Conservation (phyloP, 1,140 invertebrate genomes). For the Sinonovacula constricta region DNA sequence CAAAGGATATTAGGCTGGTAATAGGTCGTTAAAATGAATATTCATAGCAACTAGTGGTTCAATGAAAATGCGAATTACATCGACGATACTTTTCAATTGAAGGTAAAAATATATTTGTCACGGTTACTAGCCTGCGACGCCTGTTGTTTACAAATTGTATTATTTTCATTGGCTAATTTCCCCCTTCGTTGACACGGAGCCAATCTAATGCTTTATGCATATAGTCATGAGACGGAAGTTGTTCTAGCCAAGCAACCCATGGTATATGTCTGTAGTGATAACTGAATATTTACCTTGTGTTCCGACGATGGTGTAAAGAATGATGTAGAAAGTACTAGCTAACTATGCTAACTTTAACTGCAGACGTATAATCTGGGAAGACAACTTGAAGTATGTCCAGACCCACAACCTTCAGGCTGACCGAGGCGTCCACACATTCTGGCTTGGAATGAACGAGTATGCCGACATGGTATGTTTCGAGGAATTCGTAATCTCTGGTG, state of each 20-base stretch:
- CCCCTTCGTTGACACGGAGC: too few relatives aligned
- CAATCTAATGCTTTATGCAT: too few relatives aligned
- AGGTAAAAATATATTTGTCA: neutral
- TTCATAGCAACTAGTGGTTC: too few relatives aligned
- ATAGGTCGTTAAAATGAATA: neutral
- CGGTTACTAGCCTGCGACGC: neutral
- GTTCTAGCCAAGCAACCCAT: too few relatives aligned
- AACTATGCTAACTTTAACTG: neutral
- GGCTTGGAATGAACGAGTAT: constrained; percentile 74
- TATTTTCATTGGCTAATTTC: neutral
- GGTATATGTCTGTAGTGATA: too few relatives aligned
- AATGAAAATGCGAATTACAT: too few relatives aligned
- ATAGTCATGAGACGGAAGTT: too few relatives aligned
- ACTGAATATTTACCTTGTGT: neutral
- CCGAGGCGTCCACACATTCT: constrained; percentile 79
- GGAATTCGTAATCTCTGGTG: too few relatives aligned
- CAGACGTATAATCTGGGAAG: constrained; percentile 63
- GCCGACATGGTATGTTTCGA: constrained; percentile 67
- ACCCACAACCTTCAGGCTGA: constrained; percentile 86
- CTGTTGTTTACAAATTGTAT: neutral
- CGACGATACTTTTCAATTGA: neutral
- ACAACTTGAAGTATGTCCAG: constrained; percentile 81
- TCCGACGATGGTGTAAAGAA: neutral
- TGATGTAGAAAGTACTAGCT: neutral
- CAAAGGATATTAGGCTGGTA: too few relatives aligned